Conservation (phyloP, 1,140 invertebrate genomes). For the Hypsibius dujardini region DNA sequence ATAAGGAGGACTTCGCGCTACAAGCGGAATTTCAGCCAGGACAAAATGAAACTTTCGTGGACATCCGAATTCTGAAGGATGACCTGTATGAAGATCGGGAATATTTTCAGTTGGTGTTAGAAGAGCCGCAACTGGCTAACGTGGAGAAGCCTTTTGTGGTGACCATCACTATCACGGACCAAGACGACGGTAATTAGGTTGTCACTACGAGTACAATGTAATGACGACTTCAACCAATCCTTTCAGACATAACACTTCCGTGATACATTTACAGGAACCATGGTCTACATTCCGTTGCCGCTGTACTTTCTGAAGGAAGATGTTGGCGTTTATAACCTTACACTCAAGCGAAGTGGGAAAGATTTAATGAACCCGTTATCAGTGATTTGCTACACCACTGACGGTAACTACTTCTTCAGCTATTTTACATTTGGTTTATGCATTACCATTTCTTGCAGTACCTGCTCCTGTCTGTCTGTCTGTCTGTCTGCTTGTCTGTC, state of each 20-base stretch:
- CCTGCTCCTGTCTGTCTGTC: too few relatives aligned
- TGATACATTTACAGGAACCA: neutral
- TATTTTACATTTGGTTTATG: too few relatives aligned
- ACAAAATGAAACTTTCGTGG: constrained; percentile 1
- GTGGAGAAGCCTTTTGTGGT: neutral
- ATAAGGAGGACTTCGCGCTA: constrained; percentile 1
- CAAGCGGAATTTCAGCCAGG: constrained; percentile 4
- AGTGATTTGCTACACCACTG: constrained; percentile 14
- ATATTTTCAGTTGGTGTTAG: neutral
- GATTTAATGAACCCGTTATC: neutral
- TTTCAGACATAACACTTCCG: too few relatives aligned
- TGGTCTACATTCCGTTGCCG: constrained; percentile 4
- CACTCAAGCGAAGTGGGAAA: neutral
- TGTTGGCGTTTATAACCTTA: constrained; percentile 4
- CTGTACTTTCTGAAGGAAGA: neutral
- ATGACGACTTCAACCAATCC: too few relatives aligned
- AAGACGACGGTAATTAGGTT: constrained; percentile 2
- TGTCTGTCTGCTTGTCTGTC: too few relatives aligned
- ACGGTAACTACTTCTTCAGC: too few relatives aligned
- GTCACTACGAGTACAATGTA: too few relatives aligned
- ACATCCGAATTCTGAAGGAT: constrained; percentile 1
- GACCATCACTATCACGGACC: neutral
- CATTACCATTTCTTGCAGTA: too few relatives aligned
- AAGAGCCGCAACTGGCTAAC: constrained; percentile 11
- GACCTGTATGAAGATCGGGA: constrained; percentile 1